phyloP scores from a whole-genome alignment of 2,113 vertebrate species.

The Mellivora capensis region DNA sequence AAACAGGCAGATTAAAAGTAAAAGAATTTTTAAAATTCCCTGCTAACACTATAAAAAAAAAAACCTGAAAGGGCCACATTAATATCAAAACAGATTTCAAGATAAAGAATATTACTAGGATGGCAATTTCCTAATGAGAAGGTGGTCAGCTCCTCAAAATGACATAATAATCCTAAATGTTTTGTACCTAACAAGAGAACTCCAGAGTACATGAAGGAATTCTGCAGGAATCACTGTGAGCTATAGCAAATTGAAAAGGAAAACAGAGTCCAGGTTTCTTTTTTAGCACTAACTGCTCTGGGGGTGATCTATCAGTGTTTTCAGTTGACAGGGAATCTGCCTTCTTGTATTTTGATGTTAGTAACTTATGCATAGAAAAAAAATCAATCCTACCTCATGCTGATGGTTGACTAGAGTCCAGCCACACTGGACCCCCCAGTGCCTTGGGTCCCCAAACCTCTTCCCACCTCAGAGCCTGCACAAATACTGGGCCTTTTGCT shows the following conservation, averaged over 20 bases:
- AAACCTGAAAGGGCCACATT: not conserved
- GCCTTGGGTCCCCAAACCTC: not conserved
- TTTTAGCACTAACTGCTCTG: not conserved
- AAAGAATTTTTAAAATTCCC: not conserved
- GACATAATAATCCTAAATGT: not conserved
- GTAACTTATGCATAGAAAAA: not conserved
- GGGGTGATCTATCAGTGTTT: accelerated
- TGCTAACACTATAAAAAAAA: not conserved
- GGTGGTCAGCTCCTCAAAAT: not conserved
- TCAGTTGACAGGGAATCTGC: not conserved
- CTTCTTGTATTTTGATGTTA: not conserved
- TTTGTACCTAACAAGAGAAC: not conserved
- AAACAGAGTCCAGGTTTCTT: not conserved
- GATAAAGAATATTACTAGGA: not conserved
- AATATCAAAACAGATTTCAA: not conserved
- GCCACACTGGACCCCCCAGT: not conserved
- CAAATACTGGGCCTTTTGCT: too few relatives aligned
- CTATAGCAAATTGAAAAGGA: not conserved
- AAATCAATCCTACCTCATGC: not conserved
- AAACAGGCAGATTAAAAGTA: not conserved
- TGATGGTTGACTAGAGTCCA: not conserved
- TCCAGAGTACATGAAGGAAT: not conserved
- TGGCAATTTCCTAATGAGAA: not conserved
- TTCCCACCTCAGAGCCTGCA: not conserved
- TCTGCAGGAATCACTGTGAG: not conserved